Evolutionary conservation across 2,113 vertebrate genomes (phyloP).

Genomic region (Acrocephalus arundinaceus): DNA sequence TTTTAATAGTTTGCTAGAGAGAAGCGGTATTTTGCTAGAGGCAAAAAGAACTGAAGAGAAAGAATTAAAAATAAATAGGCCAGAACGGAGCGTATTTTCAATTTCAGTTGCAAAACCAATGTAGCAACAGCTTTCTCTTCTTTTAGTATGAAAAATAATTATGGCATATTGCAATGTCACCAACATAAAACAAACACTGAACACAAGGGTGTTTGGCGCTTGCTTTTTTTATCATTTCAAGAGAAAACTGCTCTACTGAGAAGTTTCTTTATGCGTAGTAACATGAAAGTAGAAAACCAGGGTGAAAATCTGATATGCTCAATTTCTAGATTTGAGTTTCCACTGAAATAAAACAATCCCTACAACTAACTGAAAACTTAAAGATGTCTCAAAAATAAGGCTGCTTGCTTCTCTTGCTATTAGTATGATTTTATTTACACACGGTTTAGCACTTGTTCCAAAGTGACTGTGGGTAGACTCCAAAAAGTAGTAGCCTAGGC

Average conservation of each 20-base stretch:
- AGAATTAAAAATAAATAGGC: slow-evolving; percentile 70
- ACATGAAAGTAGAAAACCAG: neutral
- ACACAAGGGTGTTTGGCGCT: neutral
- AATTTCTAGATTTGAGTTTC: neutral
- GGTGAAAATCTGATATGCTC: neutral
- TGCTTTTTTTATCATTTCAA: neutral
- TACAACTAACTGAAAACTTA: neutral
- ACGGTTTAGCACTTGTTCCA: neutral
- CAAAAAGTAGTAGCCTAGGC: neutral
- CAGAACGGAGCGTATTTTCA: slow-evolving; percentile 62
- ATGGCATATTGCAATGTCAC: slow-evolving; percentile 4
- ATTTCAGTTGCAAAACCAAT: slow-evolving; percentile 46
- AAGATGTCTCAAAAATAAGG: neutral
- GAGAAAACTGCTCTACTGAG: neutral
- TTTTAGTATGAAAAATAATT: slow-evolving; percentile 52
- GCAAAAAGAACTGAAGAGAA: slow-evolving; percentile 33
- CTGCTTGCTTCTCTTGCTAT: neutral
- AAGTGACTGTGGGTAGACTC: accelerated
- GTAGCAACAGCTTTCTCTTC: slow-evolving; percentile 26
- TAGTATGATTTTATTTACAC: neutral
- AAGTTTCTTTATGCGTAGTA: neutral
- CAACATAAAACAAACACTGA: neutral
- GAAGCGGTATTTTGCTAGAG: slow-evolving; percentile 28
- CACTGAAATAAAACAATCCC: neutral
- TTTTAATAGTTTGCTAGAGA: slow-evolving; percentile 12